Conservation (phyloP, 2,113 vertebrate genomes). For the Elachura formosa region DNA sequence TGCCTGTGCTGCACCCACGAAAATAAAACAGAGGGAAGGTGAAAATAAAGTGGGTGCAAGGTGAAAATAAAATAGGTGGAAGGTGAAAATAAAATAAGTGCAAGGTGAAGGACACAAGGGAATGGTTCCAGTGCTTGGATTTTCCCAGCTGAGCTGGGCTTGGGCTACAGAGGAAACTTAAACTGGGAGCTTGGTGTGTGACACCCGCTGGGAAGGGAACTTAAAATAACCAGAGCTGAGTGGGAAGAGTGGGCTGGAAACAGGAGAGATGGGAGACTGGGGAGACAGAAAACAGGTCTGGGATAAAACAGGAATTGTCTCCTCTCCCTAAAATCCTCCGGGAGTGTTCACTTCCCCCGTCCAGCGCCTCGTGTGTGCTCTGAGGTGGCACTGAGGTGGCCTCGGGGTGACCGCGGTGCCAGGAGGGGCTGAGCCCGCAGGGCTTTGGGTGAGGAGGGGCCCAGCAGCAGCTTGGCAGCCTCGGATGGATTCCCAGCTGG, state of each 20-base stretch:
- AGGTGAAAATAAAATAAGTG: no score
- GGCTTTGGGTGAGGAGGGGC: background rate
- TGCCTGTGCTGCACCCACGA: background rate
- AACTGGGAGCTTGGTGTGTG: background rate
- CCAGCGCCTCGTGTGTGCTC: accelerated
- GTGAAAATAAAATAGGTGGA: background rate
- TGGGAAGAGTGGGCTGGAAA: background rate
- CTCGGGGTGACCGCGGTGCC: no score
- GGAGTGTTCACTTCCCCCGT: background rate
- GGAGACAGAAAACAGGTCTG: background rate
- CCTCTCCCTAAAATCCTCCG: accelerated
- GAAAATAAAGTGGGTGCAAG: background rate
- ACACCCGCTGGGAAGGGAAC: background rate
- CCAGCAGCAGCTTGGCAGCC: background rate
- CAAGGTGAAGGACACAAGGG: background rate
- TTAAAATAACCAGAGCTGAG: background rate
- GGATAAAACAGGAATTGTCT: background rate
- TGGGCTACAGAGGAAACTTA: accelerated
- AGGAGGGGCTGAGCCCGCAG: background rate
- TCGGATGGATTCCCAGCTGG: accelerated
- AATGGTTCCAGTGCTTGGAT: accelerated
- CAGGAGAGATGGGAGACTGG: background rate
- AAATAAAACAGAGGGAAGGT: background rate
- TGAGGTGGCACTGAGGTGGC: accelerated
- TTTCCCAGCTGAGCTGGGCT: background rate